Evolutionary conservation across 1,140 invertebrate genomes (phyloP).

Genomic region (Lasioglossum albipes): DNA sequence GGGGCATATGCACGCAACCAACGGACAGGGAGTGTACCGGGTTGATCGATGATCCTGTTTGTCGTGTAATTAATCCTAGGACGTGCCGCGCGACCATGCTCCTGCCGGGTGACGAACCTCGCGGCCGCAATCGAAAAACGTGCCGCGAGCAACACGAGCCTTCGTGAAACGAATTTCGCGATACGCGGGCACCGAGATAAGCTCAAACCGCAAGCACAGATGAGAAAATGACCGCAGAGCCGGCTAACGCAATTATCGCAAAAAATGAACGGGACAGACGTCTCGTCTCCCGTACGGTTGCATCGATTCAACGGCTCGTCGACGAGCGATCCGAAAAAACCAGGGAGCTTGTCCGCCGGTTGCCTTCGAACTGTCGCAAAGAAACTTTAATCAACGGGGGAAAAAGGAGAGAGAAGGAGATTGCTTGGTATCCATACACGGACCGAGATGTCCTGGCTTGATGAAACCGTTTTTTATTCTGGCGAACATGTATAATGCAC

Average conservation of each 20-base stretch:
- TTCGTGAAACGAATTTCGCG: not conserved
- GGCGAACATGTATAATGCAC: no score
- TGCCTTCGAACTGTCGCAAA: not conserved
- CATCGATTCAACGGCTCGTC: not conserved
- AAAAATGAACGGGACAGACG: conserved; percentile 22
- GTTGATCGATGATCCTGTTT: conserved; percentile 33
- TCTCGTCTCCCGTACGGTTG: not conserved
- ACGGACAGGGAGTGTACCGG: not conserved
- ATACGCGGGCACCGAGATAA: not conserved
- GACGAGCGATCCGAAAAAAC: not conserved
- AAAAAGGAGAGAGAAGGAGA: not conserved
- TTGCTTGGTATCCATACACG: not conserved
- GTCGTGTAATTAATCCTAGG: conserved; percentile 30
- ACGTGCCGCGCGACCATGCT: not conserved
- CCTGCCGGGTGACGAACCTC: not conserved
- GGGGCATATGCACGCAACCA: conserved; percentile 13
- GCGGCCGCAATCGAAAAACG: not conserved
- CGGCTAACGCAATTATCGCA: conserved; percentile 4
- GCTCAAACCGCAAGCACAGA: not conserved
- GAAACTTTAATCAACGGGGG: conserved; percentile 18
- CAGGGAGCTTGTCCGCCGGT: not conserved
- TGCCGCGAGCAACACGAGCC: not conserved
- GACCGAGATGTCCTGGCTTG: not conserved
- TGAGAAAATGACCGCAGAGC: not conserved
- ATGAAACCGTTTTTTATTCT: conserved; percentile 1